A percentile compares a stretch with the other conserved stretches of the same genome.
phyloP scores from a whole-genome alignment of 2,888 invertebrate species.

The Ptychoptera contaminata region DNA sequence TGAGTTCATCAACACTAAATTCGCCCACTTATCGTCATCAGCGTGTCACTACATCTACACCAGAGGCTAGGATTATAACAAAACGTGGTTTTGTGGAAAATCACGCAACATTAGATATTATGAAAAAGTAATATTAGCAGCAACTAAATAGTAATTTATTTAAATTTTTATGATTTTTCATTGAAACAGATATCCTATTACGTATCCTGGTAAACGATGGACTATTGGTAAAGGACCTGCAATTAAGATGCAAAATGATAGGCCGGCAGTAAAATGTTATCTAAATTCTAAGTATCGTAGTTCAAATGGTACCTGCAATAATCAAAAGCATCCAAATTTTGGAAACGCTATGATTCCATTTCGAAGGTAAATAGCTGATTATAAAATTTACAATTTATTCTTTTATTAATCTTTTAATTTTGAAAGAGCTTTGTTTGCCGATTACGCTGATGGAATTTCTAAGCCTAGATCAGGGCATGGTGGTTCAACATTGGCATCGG shows the following conservation, averaged over 20 bases:
- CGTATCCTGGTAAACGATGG: slow-evolving; percentile 19
- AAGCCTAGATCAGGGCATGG: slow-evolving; percentile 36
- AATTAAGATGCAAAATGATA: slow-evolving; percentile 19
- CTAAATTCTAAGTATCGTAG: slow-evolving; percentile 41
- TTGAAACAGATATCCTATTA: no score
- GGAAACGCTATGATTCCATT: slow-evolving; percentile 64
- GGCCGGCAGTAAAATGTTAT: slow-evolving; percentile 25
- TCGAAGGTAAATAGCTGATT: slow-evolving; percentile 31
- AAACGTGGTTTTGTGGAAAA: slow-evolving; percentile 51
- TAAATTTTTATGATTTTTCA: background rate
- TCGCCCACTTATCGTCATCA: slow-evolving; percentile 57
- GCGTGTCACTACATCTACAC: slow-evolving; percentile 46
- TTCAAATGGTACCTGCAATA: slow-evolving; percentile 65
- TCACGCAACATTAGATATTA: slow-evolving; percentile 45
- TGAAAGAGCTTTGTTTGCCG: slow-evolving; percentile 42
- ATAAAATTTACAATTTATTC: background rate
- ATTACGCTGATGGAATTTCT: slow-evolving; percentile 60
- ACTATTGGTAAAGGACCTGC: slow-evolving; percentile 28
- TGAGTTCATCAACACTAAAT: slow-evolving; percentile 32
- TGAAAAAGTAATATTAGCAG: slow-evolving; percentile 33
- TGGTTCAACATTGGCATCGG: slow-evolving; percentile 47
- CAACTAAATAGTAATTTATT: no score
- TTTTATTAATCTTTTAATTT: background rate
- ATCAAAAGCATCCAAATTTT: slow-evolving; percentile 43
- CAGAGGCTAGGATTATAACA: slow-evolving; percentile 43